A percentile compares a stretch with the other conserved stretches of the same genome.
These are phyloP conservation scores for Lutjanus argentimaculatus DNA, from an alignment of 2,797 vertebrate genomes.

Conservation along the genomic window DNA sequence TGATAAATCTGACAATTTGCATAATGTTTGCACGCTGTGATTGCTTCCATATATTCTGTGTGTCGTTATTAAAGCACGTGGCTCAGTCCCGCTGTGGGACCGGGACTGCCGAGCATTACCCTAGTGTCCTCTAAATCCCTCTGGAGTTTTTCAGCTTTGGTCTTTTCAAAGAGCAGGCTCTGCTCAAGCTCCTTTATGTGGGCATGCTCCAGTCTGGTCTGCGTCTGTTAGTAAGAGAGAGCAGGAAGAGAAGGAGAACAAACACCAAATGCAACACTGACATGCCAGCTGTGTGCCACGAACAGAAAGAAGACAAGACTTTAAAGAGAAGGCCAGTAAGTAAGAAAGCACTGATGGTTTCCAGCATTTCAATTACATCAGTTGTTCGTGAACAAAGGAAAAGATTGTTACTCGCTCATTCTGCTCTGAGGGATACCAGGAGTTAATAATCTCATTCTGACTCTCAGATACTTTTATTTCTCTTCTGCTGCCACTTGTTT, in stretches of 20 bases:
- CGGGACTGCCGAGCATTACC: constrained; percentile 89
- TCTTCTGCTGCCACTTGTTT: constrained; percentile 9
- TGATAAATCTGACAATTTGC: constrained; percentile 10
- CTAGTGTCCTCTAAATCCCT: constrained; percentile 99
- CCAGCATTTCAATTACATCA: constrained; percentile 27
- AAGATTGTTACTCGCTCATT: constrained; percentile 24
- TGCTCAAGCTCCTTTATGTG: constrained; percentile 99
- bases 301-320: constrained; percentile 71
- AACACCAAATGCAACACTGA: constrained; percentile 90
- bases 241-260: constrained; percentile 87
- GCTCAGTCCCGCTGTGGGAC: constrained; percentile 41
- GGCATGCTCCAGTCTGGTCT: constrained; percentile 99
- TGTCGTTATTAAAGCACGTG: constrained; percentile 31
- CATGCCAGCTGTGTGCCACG: constrained; percentile 91
- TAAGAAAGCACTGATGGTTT: constrained; percentile 34
- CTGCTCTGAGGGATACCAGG: constrained; percentile 22
- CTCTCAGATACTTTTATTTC: constrained; percentile 10
- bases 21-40: constrained; percentile 6
- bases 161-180: constrained; percentile 99
- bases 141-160: constrained; percentile 99
- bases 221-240: constrained; percentile 99
- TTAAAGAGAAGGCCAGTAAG: constrained; percentile 44
- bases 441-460: constrained; percentile 16
- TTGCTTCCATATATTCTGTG: constrained; percentile 30
- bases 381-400: constrained; percentile 14